These are phyloP conservation scores for Macrophya annulata DNA, from an alignment of 2,888 invertebrate species.

Conservation along the genomic window DNA sequence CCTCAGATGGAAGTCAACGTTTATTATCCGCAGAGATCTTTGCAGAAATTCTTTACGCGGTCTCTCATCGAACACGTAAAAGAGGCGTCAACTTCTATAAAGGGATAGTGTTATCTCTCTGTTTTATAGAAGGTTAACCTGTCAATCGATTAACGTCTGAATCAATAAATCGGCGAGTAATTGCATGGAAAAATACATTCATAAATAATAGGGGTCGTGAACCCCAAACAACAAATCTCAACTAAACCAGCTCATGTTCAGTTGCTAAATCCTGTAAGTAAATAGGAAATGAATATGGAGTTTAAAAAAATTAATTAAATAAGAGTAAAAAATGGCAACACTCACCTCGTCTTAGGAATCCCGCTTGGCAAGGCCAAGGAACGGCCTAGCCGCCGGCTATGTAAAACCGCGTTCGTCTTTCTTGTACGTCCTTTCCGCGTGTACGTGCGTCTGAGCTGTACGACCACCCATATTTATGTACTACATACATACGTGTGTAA, in stretches of 20 bases:
- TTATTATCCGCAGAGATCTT: slow-evolving; percentile 30
- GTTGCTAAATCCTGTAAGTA: slow-evolving; percentile 25
- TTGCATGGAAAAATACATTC: too few species aligned
- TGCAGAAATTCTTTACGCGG: neutral
- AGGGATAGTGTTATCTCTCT: neutral
- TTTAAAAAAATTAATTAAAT: slow-evolving; percentile 58
- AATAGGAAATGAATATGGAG: slow-evolving; percentile 44
- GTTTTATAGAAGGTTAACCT: neutral
- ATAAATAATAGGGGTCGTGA: neutral
- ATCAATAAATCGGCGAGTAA: neutral
- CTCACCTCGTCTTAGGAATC: slow-evolving; percentile 71
- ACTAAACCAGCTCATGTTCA: neutral
- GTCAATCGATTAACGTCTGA: neutral
- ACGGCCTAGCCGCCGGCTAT: slow-evolving; percentile 74
- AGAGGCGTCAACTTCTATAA: neutral
- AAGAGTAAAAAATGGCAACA: slow-evolving; percentile 66
- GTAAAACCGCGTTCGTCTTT: slow-evolving; percentile 53
- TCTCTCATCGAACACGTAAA: neutral
- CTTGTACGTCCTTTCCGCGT: slow-evolving; percentile 26
- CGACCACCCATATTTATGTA: neutral
- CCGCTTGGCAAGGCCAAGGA: slow-evolving; percentile 75
- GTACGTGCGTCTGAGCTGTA: neutral
- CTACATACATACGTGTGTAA: neutral
- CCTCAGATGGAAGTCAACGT: slow-evolving; percentile 28
- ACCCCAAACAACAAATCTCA: neutral